Conservation (phyloP, 1,140 invertebrate genomes). For the Pseudobourletiella spinata region DNA sequence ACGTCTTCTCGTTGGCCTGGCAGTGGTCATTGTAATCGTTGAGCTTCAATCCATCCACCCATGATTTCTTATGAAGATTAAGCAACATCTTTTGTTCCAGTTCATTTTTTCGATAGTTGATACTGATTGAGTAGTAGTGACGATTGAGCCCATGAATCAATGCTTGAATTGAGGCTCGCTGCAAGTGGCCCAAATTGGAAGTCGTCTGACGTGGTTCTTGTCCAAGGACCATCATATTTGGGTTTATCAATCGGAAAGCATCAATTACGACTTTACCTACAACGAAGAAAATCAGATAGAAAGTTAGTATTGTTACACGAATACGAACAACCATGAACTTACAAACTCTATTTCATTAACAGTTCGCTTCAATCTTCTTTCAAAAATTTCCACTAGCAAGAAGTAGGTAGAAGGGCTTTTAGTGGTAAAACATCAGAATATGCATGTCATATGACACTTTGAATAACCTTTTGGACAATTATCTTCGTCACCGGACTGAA, state of each 20-base stretch:
- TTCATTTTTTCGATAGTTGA: conserved; percentile 99
- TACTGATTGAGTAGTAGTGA: conserved; percentile 99
- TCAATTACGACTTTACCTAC: conserved; percentile 84
- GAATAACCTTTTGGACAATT: too few species aligned
- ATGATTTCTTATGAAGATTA: conserved; percentile 98
- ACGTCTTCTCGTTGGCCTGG: conserved; percentile 79
- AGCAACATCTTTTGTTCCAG: conserved; percentile 98
- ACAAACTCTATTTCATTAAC: too few species aligned
- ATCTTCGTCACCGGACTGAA: too few species aligned
- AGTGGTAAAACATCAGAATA: too few species aligned
- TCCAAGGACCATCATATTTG: conserved; percentile 97
- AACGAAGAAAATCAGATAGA: too few species aligned
- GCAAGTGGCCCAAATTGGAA: conserved; percentile 95
- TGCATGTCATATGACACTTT: too few species aligned
- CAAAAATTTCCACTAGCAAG: too few species aligned
- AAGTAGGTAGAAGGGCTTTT: too few species aligned
- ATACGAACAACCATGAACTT: too few species aligned
- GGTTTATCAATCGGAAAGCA: conserved; percentile 93
- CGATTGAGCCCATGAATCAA: conserved; percentile 97
- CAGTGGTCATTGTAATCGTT: conserved; percentile 93
- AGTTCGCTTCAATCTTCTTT: too few species aligned
- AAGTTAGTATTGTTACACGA: too few species aligned
- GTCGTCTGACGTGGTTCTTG: conserved; percentile 99
- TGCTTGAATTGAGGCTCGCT: conserved; percentile 98
- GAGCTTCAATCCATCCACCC: conserved; percentile 95